phyloP scores from a whole-genome alignment of 2,113 vertebrate species.

The Ptilorrhoa leucosticta region DNA sequence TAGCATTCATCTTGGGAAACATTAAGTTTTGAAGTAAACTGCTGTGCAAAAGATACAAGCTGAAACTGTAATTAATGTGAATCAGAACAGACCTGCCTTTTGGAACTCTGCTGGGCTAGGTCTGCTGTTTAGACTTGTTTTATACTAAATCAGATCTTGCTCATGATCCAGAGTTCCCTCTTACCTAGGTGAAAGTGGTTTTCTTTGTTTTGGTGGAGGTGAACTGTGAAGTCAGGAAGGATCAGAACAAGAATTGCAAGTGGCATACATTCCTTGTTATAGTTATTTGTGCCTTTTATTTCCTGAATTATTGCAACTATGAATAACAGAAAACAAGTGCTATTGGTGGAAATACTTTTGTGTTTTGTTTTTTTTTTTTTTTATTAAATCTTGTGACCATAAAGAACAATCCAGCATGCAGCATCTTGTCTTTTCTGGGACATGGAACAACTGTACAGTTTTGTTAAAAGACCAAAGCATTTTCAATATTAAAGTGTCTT shows the following conservation, averaged over 20 bases:
- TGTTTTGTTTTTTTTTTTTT: not conserved
- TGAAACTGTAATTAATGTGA: not conserved
- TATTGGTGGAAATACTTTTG: not conserved
- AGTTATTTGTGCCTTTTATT: not conserved
- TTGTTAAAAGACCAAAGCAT: not conserved
- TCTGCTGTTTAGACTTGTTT: not conserved
- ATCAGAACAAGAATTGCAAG: not conserved
- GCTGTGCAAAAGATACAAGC: not conserved
- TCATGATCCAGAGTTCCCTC: not conserved
- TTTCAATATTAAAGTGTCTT: not conserved
- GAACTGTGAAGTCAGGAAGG: not conserved
- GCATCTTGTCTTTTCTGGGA: not conserved
- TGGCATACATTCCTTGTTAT: not conserved
- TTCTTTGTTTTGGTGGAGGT: not conserved
- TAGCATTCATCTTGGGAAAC: not conserved
- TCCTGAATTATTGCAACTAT: not conserved
- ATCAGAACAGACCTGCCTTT: not conserved
- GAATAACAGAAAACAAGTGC: not conserved
- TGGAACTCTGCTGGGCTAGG: not conserved
- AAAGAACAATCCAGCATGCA: not conserved
- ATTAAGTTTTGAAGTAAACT: not conserved
- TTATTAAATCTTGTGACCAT: not conserved
- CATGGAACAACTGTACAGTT: not conserved
- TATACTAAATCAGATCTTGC: not conserved
- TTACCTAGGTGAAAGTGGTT: not conserved